phyloP scores from a whole-genome alignment of 2,888 invertebrate genomes.

The Cheilosia impressa region DNA sequence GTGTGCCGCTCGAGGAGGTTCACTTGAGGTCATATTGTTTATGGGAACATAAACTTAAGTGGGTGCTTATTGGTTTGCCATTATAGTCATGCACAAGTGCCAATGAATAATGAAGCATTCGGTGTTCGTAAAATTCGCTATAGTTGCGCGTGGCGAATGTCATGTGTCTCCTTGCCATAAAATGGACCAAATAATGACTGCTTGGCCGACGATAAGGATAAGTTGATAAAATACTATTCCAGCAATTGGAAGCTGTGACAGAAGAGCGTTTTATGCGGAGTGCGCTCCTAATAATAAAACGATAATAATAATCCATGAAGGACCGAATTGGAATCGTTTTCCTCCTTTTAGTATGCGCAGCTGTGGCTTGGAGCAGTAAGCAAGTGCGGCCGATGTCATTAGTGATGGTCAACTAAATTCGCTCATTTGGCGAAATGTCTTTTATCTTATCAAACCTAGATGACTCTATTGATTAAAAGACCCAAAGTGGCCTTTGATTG shows the following conservation, averaged over 20 bases:
- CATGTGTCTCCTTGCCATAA: conserved; percentile 45
- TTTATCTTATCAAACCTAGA: no score
- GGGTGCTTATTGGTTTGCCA: conserved; percentile 73
- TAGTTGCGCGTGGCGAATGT: conserved; percentile 40
- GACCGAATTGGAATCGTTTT: no score
- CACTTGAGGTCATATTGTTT: conserved; percentile 70
- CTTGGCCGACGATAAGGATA: background rate
- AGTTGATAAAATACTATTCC: conserved; percentile 15
- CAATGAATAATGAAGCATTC: conserved; percentile 67
- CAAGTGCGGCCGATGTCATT: no score
- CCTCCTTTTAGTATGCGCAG: no score
- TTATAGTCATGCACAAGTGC: conserved; percentile 65
- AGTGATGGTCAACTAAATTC: no score
- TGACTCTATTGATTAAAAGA: no score
- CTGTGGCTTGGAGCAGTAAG: no score
- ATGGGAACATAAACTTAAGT: conserved; percentile 70
- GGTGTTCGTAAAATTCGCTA: conserved; percentile 37
- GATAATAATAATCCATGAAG: no score
- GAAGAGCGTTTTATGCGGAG: no score
- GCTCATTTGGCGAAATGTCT: no score
- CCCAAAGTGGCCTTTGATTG: no score
- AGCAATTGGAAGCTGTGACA: background rate
- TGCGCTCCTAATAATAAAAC: no score
- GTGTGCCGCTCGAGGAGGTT: conserved; percentile 24
- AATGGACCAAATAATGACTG: conserved; percentile 36